Conservation (phyloP, 2,113 vertebrate species). For the Xiphophorus hellerii region DNA sequence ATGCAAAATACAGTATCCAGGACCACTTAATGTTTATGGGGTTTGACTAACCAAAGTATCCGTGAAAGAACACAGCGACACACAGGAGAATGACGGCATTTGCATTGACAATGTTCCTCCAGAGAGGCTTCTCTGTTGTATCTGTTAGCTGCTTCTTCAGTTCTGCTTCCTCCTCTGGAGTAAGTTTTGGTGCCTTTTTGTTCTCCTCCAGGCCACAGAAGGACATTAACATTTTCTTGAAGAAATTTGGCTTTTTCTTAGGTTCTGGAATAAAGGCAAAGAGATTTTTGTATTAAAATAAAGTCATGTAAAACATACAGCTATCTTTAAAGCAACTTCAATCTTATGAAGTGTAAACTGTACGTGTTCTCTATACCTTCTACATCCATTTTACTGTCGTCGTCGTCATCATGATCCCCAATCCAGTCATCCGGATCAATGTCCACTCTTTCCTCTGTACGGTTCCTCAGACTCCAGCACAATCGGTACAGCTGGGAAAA, state of each 20-base stretch:
- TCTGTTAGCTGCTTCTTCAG: conserved; percentile 87
- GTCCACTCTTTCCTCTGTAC: conserved; percentile 86
- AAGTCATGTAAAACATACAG: conserved; percentile 13
- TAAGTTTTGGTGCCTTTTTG: conserved; percentile 78
- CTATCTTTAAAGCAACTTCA: not conserved
- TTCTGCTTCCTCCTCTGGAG: conserved; percentile 85
- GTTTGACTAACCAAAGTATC: conserved; percentile 84
- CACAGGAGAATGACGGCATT: conserved; percentile 89
- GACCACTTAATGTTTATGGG: not conserved
- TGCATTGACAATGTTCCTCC: conserved; percentile 88
- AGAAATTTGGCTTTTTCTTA: conserved; percentile 63
- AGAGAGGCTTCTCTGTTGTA: conserved; percentile 86
- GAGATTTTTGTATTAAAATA: not conserved
- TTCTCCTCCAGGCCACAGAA: conserved; percentile 91
- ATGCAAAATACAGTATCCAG: not conserved
- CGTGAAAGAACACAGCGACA: conserved; percentile 91
- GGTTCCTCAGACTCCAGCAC: conserved; percentile 90
- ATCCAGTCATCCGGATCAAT: conserved; percentile 82
- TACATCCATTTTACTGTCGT: conserved; percentile 33
- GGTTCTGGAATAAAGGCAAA: conserved; percentile 46
- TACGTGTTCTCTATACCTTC: conserved; percentile 53
- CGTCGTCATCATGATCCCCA: conserved; percentile 30
- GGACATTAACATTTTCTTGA: conserved; percentile 80
- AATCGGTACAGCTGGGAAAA: conserved; percentile 87
- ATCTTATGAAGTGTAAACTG: not conserved